phyloP scores from a whole-genome alignment of 1,140 invertebrate species.

The Papilio polyxenes region DNA sequence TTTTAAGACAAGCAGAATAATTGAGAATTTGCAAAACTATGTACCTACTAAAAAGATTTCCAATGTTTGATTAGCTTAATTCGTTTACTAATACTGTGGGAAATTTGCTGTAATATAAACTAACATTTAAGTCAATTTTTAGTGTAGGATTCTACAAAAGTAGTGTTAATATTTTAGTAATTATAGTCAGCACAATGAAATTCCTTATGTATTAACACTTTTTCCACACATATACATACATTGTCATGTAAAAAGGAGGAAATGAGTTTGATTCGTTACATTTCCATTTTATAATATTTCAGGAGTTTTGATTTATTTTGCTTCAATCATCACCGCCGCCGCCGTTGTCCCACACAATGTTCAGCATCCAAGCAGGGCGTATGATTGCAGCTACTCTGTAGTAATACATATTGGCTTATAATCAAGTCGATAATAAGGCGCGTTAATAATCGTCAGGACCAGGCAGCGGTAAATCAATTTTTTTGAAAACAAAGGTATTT shows the following conservation, averaged over 20 bases:
- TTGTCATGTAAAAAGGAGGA: not conserved
- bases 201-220: constrained; percentile 8
- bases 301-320: constrained; percentile 40
- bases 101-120: not conserved
- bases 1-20: no score
- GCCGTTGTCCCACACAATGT: constrained; percentile 35
- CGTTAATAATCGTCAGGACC: constrained; percentile 33
- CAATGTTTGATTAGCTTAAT: not conserved
- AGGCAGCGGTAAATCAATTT: constrained; percentile 33
- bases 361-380: constrained; percentile 28
- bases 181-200: not conserved
- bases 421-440: constrained; percentile 37
- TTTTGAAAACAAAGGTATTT: constrained; percentile 36
- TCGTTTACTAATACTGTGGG: not conserved
- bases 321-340: constrained; percentile 35
- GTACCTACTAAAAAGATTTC: not conserved
- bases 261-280: constrained; percentile 29
- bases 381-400: constrained; percentile 35
- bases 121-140: not conserved
- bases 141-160: constrained; percentile 37
- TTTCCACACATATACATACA: not conserved
- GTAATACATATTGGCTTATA: constrained; percentile 34
- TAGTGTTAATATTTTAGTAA: constrained; percentile 8
- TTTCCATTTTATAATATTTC: constrained; percentile 40
- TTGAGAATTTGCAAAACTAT: not conserved